A percentile compares a stretch with the other conserved stretches of the same genome.
Conservation (phyloP, 2,888 invertebrate species). For the Drosophila subsilvestris region DNA sequence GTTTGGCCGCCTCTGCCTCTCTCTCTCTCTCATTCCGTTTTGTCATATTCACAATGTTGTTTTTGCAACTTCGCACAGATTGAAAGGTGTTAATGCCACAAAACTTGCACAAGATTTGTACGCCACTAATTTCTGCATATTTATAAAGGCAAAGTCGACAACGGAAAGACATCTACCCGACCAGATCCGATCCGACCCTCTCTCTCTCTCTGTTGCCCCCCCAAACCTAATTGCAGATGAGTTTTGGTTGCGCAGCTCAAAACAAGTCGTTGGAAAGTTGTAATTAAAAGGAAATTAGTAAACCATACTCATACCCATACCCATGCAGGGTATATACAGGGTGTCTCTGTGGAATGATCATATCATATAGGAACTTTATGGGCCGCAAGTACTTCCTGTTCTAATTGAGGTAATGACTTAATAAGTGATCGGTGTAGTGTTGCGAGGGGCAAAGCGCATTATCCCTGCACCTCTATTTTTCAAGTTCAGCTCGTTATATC, state of each 20-base stretch:
- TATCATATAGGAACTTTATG: slow-evolving; percentile 10
- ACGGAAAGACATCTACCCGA: slow-evolving; percentile 56
- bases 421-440: slow-evolving; percentile 52
- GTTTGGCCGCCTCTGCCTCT: not conserved
- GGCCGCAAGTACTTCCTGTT: slow-evolving; percentile 59
- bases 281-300: slow-evolving; percentile 73
- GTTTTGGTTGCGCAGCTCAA: slow-evolving; percentile 46
- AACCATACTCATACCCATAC: slow-evolving; percentile 42
- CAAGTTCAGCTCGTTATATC: slow-evolving; percentile 58
- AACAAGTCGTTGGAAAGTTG: slow-evolving; percentile 48
- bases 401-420: slow-evolving; percentile 63
- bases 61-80: slow-evolving; percentile 60
- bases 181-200: not conserved
- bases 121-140: slow-evolving; percentile 72
- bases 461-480: slow-evolving; percentile 13
- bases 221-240: slow-evolving; percentile 61
- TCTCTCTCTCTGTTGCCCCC: not conserved
- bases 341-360: slow-evolving; percentile 9
- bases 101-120: slow-evolving; percentile 79
- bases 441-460: slow-evolving; percentile 42
- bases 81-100: slow-evolving; percentile 78
- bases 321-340: not conserved
- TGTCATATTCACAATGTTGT: slow-evolving; percentile 58
- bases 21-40: slow-evolving; percentile 20
- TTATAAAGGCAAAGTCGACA: slow-evolving; percentile 73